A percentile compares a stretch with the other conserved stretches of the same genome.
Evolutionary conservation across 2,888 invertebrate species (phyloP).

Genomic region (Hoplodrina ambigua): DNA sequence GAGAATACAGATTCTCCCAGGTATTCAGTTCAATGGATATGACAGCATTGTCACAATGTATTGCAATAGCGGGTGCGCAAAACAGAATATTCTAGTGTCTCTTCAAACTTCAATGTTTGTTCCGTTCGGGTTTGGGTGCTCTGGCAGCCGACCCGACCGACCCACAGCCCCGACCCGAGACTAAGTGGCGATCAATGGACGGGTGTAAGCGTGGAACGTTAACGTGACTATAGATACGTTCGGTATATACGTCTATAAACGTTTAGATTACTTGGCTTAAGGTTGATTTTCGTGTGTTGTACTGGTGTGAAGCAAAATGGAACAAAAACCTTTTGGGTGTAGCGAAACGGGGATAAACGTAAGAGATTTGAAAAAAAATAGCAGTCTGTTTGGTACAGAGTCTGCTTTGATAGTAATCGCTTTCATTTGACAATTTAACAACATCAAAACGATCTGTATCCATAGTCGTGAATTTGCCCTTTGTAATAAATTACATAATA

Average conservation of each 20-base stretch:
- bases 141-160: slow-evolving; percentile 3
- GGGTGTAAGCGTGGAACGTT: slow-evolving; percentile 31
- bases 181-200: slow-evolving; percentile 41
- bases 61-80: not conserved
- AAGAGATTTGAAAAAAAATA: not conserved
- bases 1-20: not conserved
- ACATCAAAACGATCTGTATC: not conserved
- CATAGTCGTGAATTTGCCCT: not conserved
- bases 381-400: not conserved
- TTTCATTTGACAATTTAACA: not conserved
- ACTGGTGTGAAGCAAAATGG: not conserved
- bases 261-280: not conserved
- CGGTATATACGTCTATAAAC: slow-evolving; percentile 10
- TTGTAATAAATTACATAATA: no score
- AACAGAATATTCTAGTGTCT: not conserved
- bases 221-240: not conserved
- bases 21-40: no score
- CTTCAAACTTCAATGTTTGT: not conserved
- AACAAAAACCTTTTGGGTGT: not conserved
- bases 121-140: not conserved
- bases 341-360: no score
- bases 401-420: not conserved
- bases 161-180: slow-evolving; percentile 1
- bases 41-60: not conserved
- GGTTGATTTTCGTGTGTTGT: not conserved